These are phyloP conservation scores for Bovichtus diacanthus DNA, from an alignment of 2,797 vertebrate genomes.

Conservation along the genomic window DNA sequence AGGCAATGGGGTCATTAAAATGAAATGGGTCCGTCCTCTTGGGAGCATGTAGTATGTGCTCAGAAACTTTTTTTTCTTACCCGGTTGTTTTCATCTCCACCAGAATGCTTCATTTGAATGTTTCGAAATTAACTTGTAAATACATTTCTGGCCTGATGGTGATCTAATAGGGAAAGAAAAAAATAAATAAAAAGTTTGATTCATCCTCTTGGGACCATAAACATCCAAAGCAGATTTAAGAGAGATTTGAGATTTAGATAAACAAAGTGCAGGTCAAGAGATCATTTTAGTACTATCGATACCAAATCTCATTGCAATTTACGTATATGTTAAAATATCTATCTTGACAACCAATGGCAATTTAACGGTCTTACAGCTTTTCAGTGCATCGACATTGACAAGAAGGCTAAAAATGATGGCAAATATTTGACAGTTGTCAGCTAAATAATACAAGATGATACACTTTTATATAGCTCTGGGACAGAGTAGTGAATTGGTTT, in stretches of 20 bases:
- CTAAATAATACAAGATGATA: background rate
- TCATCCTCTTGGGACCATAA: background rate
- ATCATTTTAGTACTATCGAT: background rate
- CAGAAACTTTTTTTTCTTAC: background rate
- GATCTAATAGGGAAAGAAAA: background rate
- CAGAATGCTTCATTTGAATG: conserved; percentile 5
- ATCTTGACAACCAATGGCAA: background rate
- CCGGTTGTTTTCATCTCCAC: background rate
- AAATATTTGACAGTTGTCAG: background rate
- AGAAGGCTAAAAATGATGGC: background rate
- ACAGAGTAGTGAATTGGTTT: background rate
- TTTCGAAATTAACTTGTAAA: background rate
- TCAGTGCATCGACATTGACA: background rate
- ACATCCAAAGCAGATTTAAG: background rate
- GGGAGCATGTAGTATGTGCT: conserved; percentile 33
- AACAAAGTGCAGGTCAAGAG: background rate
- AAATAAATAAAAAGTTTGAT: background rate
- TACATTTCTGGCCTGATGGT: background rate
- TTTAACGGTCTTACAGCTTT: background rate
- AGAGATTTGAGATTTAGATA: too few species aligned
- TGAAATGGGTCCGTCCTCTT: conserved; percentile 48
- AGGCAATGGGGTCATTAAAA: conserved; percentile 46
- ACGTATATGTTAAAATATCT: background rate
- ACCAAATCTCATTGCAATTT: background rate
- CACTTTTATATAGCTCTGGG: background rate